Base-by-base conservation (phyloP, 2,888 invertebrate genomes). In the Dinocampus coccinellae region DNA sequence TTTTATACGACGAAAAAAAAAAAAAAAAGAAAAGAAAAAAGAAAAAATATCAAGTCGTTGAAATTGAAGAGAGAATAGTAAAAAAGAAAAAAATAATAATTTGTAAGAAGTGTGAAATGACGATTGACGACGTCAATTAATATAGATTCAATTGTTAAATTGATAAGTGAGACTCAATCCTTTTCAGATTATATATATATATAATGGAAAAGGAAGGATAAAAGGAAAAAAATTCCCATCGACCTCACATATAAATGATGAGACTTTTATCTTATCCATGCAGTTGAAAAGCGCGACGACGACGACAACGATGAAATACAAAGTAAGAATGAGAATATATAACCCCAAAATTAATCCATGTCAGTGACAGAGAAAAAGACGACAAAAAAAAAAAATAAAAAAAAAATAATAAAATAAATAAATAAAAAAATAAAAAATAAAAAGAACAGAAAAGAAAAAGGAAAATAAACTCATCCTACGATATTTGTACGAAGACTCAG, bases 41-140 rank as follows among this genome's bases (percentile, higher is more conserved):
- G n/a, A n/a, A n/a, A n/a, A n/a, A n/a, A n/a, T n/a, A n/a, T n/a
- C n/a, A n/a, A n/a, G n/a, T n/a, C n/a, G n/a, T n/a, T n/a, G n/a
- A n/a, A n/a, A n/a, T n/a, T n/a, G n/a, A n/a, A n/a, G n/a, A n/a
- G n/a, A n/a, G n/a, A n/a, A n/a, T n/a, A n/a, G n/a, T n/a, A n/a
- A n/a, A n/a, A n/a, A n/a, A n/a, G n/a, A n/a, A n/a, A n/a, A n/a
- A n/a, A n/a, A n/a, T n/a, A n/a, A n/a, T n/a, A n/a, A n/a, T n/a
- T n/a, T n/a, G 11, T 11, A n/a, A 39, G 39, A 39, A n/a, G 39
- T 39, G 39, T 39, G 39, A 39, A 39, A 13, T 22, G 34, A 20
- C 36, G 62, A 62, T 62, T 62, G 62, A 62, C 24, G 62, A 62
- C 13, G 10, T 26, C 62, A 24, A 57, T 57, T 57, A 24, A 57